phyloP scores from a whole-genome alignment of 2,113 vertebrate species.

The Alexandromys fortis region DNA sequence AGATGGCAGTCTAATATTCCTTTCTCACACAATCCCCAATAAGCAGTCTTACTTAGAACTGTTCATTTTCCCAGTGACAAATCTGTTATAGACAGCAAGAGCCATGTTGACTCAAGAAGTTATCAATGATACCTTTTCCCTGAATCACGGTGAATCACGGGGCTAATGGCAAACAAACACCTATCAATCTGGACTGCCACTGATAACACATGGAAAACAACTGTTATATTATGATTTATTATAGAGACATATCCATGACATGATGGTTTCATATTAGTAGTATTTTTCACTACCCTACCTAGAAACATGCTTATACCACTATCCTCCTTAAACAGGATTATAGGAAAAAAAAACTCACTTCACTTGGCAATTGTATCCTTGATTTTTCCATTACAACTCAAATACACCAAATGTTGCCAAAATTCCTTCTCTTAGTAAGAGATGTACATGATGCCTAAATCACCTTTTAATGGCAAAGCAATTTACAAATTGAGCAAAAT shows the following conservation, averaged over 20 bases:
- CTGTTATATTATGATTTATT: background rate
- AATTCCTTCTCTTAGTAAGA: background rate
- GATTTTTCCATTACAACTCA: background rate
- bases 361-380: background rate
- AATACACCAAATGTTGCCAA: background rate
- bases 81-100: background rate
- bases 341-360: background rate
- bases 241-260: background rate
- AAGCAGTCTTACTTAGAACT: background rate
- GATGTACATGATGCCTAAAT: background rate
- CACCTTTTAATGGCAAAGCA: background rate
- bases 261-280: background rate
- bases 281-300: background rate
- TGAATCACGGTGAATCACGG: background rate
- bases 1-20: background rate
- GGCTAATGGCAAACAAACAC: background rate
- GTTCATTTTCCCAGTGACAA: background rate
- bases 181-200: background rate
- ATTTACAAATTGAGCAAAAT: background rate
- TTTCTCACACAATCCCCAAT: background rate
- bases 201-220: background rate
- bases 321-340: background rate
- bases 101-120: background rate
- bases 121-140: background rate
- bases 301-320: background rate